Evolutionary conservation across 2,113 vertebrate species (phyloP), one percentile per base, ranked within the genome.

Genomic region (Lasiurus borealis): DNA sequence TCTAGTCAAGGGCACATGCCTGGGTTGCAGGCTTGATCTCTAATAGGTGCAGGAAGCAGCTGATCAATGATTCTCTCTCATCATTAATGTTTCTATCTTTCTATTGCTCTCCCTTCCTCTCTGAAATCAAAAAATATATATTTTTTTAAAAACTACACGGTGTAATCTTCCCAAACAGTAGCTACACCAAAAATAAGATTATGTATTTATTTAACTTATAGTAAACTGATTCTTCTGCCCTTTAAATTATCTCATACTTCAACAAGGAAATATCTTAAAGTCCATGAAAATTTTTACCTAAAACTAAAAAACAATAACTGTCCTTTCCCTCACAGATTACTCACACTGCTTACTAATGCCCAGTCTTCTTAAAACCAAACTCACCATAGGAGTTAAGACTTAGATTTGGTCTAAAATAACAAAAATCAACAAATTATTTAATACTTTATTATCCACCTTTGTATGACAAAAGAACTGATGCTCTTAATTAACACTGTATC

Each of bases 231-330:
- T 96, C 54, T 90, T 88, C 76, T 69, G 31, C 19, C 82, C 69
- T 90, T 85, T 94, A 92, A 95, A 68, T 92, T 21, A 95, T 69
- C 23, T 57, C 82, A 34, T 48, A 89, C 14, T 92, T 85, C 50
- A 90, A 84, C 21, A 66, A 90, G n/a, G 85, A 72, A 69, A 44
- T 29, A 9, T 23, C 77, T 85, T 88, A 7, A 91, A 95, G 36
- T 78, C 69, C 68, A 93, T 64, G 4, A 90, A 95, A 95, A 77
- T 31, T 77, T 14, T 62, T 95, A 76, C 23, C 29, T 88, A 68
- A 95, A 95, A 72, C n/a, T 90, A 76, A 82, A 92, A 91, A 84
- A 87, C 7, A 46, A 5, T 8, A 59, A 59, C 71, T 54, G 19
- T 29, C 59, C 59, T 76, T 95, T 89, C 21, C 50, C 59, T 90